Evolutionary conservation across 2,113 vertebrate species (phyloP).

Genomic region (Atractosteus spatula): DNA sequence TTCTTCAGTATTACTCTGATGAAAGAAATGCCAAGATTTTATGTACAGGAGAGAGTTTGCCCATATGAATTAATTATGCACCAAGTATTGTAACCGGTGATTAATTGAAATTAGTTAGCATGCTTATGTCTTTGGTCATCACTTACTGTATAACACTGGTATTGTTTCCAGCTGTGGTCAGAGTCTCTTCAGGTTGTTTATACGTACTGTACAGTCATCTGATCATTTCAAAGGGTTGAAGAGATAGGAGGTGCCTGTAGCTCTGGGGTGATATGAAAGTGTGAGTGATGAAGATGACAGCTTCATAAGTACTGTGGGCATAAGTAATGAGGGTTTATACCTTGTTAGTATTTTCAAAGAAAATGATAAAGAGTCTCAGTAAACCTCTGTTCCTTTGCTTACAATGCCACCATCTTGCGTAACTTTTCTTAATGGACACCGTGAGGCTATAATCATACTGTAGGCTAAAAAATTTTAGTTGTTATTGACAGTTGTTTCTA

Average conservation of each 20-base stretch:
- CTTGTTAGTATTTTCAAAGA: conserved; percentile 49
- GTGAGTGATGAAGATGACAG: conserved; percentile 44
- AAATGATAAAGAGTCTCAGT: conserved; percentile 31
- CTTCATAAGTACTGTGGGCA: conserved; percentile 47
- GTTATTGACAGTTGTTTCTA: conserved; percentile 40
- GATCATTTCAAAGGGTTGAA: too few species aligned
- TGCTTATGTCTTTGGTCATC: background rate
- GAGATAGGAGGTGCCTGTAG: background rate
- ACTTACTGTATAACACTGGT: conserved; percentile 12
- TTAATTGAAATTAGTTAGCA: conserved; percentile 35
- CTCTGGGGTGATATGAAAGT: conserved; percentile 23
- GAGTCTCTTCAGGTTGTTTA: too few species aligned
- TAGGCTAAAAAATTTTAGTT: conserved; percentile 32
- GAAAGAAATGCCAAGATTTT: conserved; percentile 22
- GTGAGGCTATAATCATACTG: too few species aligned
- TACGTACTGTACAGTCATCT: too few species aligned
- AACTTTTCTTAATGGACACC: too few species aligned
- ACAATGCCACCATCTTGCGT: background rate
- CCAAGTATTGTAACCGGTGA: conserved; percentile 28
- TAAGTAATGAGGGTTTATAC: conserved; percentile 49
- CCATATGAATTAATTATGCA: conserved; percentile 1
- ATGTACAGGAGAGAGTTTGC: background rate
- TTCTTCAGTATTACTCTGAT: conserved; percentile 15
- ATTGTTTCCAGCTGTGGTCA: background rate
- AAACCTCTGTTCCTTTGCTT: background rate